These are phyloP conservation scores for Eretmocerus hayati DNA, from an alignment of 2,888 invertebrate species.

Conservation along the genomic window DNA sequence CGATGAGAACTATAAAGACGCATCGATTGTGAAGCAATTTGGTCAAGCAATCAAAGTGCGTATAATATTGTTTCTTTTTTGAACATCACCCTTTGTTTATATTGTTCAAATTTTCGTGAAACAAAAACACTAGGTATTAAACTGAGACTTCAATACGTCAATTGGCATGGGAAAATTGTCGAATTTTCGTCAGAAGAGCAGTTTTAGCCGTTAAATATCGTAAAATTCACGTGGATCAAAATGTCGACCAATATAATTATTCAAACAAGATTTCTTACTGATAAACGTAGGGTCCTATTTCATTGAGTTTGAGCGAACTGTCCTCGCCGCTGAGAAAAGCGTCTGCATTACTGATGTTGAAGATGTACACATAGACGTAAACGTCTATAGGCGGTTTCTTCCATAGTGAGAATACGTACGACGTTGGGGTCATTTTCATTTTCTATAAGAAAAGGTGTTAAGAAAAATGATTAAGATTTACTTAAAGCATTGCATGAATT, in stretches of 20 bases:
- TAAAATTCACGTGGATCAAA: background rate
- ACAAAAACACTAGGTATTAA: no score
- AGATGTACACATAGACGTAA: conserved; percentile 61
- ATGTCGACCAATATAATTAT: conserved; percentile 12
- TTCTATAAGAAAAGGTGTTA: conserved; percentile 45
- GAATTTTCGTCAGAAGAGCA: background rate
- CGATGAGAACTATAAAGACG: no score
- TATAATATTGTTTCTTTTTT: no score
- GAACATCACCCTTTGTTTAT: no score
- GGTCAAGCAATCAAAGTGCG: no score
- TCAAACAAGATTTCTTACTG: conserved; percentile 53
- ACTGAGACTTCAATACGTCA: background rate
- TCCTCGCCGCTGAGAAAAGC: conserved; percentile 60
- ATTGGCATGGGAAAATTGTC: background rate
- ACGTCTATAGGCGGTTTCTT: conserved; percentile 60
- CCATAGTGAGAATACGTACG: conserved; percentile 58
- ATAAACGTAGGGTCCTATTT: conserved; percentile 78
- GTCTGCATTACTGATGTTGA: conserved; percentile 73
- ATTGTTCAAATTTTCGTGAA: no score
- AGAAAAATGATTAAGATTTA: no score
- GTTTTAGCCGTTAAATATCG: background rate
- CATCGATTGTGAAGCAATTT: no score
- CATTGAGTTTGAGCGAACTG: conserved; percentile 62
- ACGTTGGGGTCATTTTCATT: conserved; percentile 51
- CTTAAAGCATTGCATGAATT: background rate